phyloP scores from a whole-genome alignment of 1,140 invertebrate genomes.

The Tetramorium simillimum region DNA sequence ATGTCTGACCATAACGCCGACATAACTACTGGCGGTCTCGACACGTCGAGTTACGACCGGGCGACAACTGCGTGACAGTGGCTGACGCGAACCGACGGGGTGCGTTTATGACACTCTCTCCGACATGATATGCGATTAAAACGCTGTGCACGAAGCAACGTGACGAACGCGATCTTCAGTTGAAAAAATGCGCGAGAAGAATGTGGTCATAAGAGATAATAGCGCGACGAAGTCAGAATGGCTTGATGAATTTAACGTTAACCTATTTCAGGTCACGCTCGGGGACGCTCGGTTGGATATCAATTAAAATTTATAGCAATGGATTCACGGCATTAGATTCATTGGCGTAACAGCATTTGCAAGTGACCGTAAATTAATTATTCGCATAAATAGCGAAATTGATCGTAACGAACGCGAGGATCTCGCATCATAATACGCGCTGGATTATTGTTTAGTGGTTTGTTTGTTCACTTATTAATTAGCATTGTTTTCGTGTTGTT shows the following conservation, averaged over 20 bases:
- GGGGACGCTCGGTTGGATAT: not conserved
- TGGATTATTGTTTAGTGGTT: not conserved
- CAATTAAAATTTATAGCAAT: slow-evolving; percentile 10
- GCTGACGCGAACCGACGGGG: slow-evolving; percentile 17
- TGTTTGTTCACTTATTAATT: slow-evolving; percentile 33
- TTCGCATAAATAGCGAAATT: slow-evolving; percentile 11
- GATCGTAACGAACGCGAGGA: not conserved
- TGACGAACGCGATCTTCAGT: not conserved
- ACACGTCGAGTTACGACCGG: slow-evolving; percentile 25
- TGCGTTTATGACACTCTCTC: slow-evolving; percentile 15
- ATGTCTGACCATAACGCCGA: slow-evolving; percentile 42
- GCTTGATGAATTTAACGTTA: not conserved
- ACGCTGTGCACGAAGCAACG: not conserved
- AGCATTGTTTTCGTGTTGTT: not conserved
- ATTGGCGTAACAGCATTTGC: not conserved
- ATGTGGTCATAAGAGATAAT: not conserved
- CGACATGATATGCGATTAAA: slow-evolving; percentile 20
- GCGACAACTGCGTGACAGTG: slow-evolving; percentile 50
- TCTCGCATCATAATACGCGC: not conserved
- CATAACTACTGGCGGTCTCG: slow-evolving; percentile 40
- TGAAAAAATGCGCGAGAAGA: not conserved
- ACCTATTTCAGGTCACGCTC: not conserved
- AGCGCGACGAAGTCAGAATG: not conserved
- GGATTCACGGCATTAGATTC: not conserved
- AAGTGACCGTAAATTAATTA: slow-evolving; percentile 18